phyloP scores from a whole-genome alignment of 2,888 invertebrate species.

The Ophion costatus region DNA sequence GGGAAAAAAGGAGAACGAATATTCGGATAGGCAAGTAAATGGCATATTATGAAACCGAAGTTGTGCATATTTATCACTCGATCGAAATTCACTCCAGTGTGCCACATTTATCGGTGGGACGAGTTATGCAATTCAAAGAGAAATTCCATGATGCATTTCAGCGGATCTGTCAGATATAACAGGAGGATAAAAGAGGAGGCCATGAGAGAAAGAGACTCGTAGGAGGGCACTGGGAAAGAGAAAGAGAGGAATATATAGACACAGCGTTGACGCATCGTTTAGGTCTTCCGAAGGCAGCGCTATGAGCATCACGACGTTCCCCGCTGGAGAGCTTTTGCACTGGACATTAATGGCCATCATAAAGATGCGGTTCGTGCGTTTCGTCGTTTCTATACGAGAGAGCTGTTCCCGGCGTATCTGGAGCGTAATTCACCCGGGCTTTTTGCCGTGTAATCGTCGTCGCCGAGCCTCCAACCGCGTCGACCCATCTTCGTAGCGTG shows the following conservation, averaged over 20 bases:
- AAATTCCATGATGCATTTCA: background rate
- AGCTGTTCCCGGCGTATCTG: constrained; percentile 67
- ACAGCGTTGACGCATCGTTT: constrained; percentile 64
- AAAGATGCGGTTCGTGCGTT: constrained; percentile 69
- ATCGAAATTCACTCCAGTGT: background rate
- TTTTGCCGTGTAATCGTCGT: constrained; percentile 33
- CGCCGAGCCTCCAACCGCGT: background rate
- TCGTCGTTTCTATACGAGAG: constrained; percentile 27
- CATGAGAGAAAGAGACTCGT: background rate
- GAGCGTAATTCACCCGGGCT: constrained; percentile 68
- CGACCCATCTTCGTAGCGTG: constrained; percentile 5
- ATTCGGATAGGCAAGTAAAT: background rate
- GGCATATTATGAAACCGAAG: background rate
- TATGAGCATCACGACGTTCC: constrained; percentile 61
- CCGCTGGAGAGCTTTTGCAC: constrained; percentile 69
- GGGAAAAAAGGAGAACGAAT: background rate
- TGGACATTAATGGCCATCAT: constrained; percentile 74
- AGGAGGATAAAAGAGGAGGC: background rate
- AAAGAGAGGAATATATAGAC: constrained; percentile 34
- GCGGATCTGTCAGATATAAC: background rate
- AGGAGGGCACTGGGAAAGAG: background rate
- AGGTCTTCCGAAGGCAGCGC: constrained; percentile 68
- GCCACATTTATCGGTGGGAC: background rate
- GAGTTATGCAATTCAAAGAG: background rate
- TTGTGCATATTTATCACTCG: background rate